Base-by-base conservation (phyloP, 2,888 invertebrate species). In the Sphaerophoria taeniata region DNA sequence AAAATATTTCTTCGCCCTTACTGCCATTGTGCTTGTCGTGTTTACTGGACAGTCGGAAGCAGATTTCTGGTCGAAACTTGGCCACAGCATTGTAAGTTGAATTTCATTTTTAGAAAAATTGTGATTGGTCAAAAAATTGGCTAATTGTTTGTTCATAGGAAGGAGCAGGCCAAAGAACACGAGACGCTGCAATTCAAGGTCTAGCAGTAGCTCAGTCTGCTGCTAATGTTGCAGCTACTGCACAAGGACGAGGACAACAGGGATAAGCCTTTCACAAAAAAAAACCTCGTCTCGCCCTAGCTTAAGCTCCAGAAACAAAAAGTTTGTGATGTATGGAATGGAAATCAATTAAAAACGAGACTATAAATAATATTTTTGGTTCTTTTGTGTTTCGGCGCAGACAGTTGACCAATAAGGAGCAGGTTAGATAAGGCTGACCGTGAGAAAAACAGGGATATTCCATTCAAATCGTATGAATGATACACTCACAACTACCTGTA, bases 191-290 rank as follows among this genome's bases (percentile, higher is more conserved):
- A 33, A 87, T 88, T 9, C 88, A 89, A 65, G 79, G 77, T 0
- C 67, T 90, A 73, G 87, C 86, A 0, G 71, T 90, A 7, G 91
- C 90, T 5, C 89, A 89, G 43, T 87, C 88, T 47, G 89, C 89
- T 0, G 90, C 90, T 4, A 88, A 89, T 88, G 89, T 90, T 4
- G 90, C 89, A 0, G 90, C 89, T 12, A 89, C 89, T 11, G 81
- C 76, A 24, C 24, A 24, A 24, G 24, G 24, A 24, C 24, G 24
- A 24, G 24, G 24, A 5, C 82, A 84, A 24, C 56, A 70, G 47
- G 4, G 31, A 31, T 16, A 31, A 55, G 0, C 24, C 24, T 24
- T 24, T 24, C 24, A 24, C 24, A n/a, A n/a, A n/a, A n/a, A n/a
- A n/a, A n/a, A n/a, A n/a, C n/a, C n/a, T n/a, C n/a, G n/a, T n/a